These are phyloP conservation scores for Lipophrys pholis DNA, from an alignment of 2,113 vertebrate genomes.

Conservation along the genomic window DNA sequence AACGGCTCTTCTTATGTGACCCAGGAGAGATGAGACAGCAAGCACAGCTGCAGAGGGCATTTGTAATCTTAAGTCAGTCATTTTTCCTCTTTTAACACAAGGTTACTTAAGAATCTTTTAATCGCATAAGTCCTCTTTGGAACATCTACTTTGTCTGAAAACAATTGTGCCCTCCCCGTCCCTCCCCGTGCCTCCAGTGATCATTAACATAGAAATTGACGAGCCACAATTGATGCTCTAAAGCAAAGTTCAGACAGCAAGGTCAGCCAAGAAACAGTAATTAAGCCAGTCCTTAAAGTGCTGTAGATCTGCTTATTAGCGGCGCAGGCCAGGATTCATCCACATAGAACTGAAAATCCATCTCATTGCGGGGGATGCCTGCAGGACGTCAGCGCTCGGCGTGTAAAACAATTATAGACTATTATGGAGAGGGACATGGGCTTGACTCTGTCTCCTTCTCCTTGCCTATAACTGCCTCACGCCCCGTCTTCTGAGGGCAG, in stretches of 20 bases:
- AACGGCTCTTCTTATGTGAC: not conserved
- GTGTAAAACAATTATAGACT: constrained; percentile 72
- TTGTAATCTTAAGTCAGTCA: constrained; percentile 25
- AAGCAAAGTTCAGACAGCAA: constrained; percentile 80
- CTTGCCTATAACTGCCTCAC: constrained; percentile 57
- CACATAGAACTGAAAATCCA: constrained; percentile 68
- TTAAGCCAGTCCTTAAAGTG: constrained; percentile 77
- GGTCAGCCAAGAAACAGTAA: constrained; percentile 81
- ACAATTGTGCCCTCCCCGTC: constrained; percentile 53
- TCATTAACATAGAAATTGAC: constrained; percentile 83
- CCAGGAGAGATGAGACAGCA: not conserved
- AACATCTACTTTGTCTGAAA: constrained; percentile 69
- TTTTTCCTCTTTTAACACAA: constrained; percentile 45
- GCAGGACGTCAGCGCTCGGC: constrained; percentile 59
- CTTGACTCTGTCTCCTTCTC: constrained; percentile 48
- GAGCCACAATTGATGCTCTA: constrained; percentile 76
- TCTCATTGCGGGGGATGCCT: constrained; percentile 56
- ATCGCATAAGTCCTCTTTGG: constrained; percentile 44
- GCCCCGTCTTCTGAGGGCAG: constrained; percentile 20
- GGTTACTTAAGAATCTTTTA: constrained; percentile 64
- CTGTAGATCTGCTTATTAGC: constrained; percentile 67
- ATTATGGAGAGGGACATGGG: constrained; percentile 31
- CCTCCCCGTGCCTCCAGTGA: constrained; percentile 68
- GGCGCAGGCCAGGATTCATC: constrained; percentile 57
- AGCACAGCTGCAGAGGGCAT: constrained; percentile 12